phyloP scores from a whole-genome alignment of 2,888 invertebrate genomes.

The Eustalomyia histrio region DNA sequence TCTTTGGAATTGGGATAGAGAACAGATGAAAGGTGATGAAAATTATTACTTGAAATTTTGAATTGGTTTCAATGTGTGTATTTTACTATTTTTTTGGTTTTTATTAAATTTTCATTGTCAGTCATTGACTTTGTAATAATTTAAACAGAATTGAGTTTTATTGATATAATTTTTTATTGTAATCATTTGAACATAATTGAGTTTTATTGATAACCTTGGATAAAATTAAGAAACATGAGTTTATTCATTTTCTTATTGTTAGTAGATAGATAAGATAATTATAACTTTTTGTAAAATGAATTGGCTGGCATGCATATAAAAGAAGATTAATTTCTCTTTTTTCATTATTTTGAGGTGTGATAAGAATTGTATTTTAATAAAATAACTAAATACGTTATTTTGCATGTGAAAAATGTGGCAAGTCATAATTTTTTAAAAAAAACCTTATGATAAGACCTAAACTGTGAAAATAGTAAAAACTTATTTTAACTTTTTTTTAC shows the following conservation, averaged over 20 bases:
- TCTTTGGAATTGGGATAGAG: too few relatives aligned
- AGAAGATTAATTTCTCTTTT: background rate
- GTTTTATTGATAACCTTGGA: conserved; percentile 7
- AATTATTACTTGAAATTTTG: too few relatives aligned
- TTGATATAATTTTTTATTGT: too few relatives aligned
- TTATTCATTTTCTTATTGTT: conserved; percentile 2
- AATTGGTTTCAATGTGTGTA: too few relatives aligned
- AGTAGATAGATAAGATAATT: conserved; percentile 17
- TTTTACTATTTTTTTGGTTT: too few relatives aligned
- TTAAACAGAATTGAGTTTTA: background rate
- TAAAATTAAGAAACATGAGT: conserved; percentile 7
- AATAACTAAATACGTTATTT: background rate
- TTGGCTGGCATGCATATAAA: background rate
- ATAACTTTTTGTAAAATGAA: background rate
- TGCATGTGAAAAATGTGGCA: too few relatives aligned
- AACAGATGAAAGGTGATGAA: too few relatives aligned
- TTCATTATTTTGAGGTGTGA: conserved; percentile 7
- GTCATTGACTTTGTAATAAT: conserved; percentile 24
- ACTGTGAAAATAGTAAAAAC: background rate
- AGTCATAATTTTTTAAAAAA: background rate
- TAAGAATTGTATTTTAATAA: conserved; percentile 21
- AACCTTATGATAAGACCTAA: background rate
- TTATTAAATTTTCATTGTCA: conserved; percentile 1
- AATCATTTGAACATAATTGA: too few relatives aligned
- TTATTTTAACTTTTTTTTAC: background rate